Evolutionary conservation across 2,888 invertebrate genomes (phyloP).

Genomic region (Pycnomerus fuliginosus): DNA sequence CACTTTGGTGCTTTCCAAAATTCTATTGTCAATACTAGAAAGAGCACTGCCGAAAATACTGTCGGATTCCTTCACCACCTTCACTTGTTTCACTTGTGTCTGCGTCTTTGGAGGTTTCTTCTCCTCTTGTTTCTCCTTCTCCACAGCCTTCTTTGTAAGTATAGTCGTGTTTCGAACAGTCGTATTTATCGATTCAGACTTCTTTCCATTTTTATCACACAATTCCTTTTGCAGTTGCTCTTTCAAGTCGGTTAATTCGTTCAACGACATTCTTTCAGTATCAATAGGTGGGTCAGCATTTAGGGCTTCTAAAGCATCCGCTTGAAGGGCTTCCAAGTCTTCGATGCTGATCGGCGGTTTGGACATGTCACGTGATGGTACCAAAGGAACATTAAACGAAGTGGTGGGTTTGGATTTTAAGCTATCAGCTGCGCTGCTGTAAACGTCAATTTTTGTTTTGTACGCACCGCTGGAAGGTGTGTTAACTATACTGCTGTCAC

Average conservation of each 20-base stretch:
- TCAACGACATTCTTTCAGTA: conserved; percentile 56
- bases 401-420: conserved; percentile 16
- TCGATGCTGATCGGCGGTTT: conserved; percentile 47
- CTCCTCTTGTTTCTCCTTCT: not conserved
- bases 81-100: conserved; percentile 18
- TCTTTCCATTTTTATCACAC: not conserved
- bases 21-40: conserved; percentile 37
- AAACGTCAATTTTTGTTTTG: conserved; percentile 42
- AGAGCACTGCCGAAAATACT: conserved; percentile 37
- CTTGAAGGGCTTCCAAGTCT: conserved; percentile 43
- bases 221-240: conserved; percentile 55
- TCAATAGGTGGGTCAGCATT: no score
- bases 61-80: conserved; percentile 31
- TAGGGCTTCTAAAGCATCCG: no score
- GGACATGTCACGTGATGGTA: conserved; percentile 37
- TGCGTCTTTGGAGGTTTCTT: conserved; percentile 8
- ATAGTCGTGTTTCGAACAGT: conserved; percentile 31
- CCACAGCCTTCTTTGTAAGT: conserved; percentile 22
- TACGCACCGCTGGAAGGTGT: conserved; percentile 10
- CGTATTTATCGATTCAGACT: conserved; percentile 21
- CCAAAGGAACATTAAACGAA: not conserved
- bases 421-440: conserved; percentile 41
- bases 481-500: conserved; percentile 1
- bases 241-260: conserved; percentile 55
- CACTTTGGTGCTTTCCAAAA: conserved; percentile 28